These are phyloP conservation scores for Microcebus jonahi DNA, from an alignment of 2,113 vertebrate genomes.

Conservation along the genomic window DNA sequence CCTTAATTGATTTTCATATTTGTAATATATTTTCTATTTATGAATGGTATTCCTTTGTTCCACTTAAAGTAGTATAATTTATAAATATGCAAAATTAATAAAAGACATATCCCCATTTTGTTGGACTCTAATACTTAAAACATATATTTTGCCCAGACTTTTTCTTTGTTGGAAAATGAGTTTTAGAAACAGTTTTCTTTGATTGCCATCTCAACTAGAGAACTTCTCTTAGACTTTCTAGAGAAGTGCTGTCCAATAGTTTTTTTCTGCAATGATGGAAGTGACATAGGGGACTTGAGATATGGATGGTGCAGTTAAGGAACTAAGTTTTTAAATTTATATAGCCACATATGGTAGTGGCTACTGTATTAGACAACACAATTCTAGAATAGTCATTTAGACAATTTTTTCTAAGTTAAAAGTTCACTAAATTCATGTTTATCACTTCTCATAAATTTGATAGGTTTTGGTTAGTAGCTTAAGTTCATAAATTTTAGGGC, in stretches of 20 bases:
- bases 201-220: neutral
- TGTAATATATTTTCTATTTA: neutral
- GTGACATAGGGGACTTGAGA: neutral
- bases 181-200: neutral
- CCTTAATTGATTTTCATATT: constrained; percentile 41
- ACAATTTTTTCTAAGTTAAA: constrained; percentile 24
- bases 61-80: constrained; percentile 10
- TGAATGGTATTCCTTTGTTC: constrained; percentile 34
- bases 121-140: neutral
- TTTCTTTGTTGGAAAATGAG: neutral
- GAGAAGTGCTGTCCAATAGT: neutral
- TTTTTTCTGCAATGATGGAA: neutral
- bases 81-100: constrained; percentile 40
- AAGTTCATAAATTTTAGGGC: neutral
- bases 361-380: neutral
- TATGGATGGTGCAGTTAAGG: neutral
- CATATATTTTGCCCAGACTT: neutral
- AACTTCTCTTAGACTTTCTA: neutral
- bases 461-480: neutral
- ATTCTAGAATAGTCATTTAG: neutral
- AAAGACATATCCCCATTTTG: neutral
- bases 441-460: neutral
- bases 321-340: neutral
- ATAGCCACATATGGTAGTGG: neutral
- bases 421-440: neutral